phyloP scores from a whole-genome alignment of 2,888 invertebrate genomes.

The Galeruca laticollis region DNA sequence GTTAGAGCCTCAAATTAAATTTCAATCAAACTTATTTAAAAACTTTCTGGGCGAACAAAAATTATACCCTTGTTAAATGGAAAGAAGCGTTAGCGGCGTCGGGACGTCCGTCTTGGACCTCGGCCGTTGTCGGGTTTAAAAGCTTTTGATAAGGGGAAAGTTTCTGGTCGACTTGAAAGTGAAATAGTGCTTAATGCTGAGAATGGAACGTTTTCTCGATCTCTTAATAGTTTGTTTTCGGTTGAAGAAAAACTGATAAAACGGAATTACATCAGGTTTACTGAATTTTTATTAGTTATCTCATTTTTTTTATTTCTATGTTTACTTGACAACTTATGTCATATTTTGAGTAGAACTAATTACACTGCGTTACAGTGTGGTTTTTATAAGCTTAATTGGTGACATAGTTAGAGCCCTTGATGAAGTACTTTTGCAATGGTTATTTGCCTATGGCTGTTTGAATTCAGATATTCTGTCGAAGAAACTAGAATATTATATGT shows the following conservation, averaged over 20 bases:
- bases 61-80: conserved; percentile 45
- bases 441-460: no score
- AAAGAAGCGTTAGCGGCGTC: conserved; percentile 29
- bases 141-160: conserved; percentile 13
- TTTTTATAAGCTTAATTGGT: no score
- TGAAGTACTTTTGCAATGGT: no score
- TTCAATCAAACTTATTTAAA: conserved; percentile 49
- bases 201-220: neutral
- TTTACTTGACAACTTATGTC: no score
- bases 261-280: neutral
- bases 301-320: no score
- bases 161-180: conserved; percentile 9
- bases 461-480: no score
- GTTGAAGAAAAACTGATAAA: neutral
- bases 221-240: conserved; percentile 18
- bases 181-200: neutral
- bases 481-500: no score
- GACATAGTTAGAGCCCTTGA: no score
- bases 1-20: conserved; percentile 41
- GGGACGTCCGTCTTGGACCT: conserved; percentile 6
- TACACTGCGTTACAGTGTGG: no score
- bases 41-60: conserved; percentile 42
- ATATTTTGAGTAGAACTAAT: no score
- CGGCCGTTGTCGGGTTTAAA: conserved; percentile 12
- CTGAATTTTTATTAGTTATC: no score